A percentile compares a stretch with the other conserved stretches of the same genome.
Evolutionary conservation across 2,888 invertebrate genomes (phyloP).

Genomic region (Temnothorax rugatulus): DNA sequence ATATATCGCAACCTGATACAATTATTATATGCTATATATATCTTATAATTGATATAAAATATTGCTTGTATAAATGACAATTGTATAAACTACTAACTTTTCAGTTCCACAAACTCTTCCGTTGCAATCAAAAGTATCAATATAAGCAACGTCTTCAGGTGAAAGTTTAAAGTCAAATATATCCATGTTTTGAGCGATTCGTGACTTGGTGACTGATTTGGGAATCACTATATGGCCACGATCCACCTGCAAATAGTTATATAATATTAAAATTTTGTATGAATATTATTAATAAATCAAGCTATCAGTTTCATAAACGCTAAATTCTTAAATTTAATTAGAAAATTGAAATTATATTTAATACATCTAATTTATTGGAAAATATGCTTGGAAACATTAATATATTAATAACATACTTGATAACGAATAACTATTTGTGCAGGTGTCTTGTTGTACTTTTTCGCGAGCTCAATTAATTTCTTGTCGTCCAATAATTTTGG

Average conservation of each 20-base stretch:
- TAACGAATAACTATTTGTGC: constrained; percentile 91
- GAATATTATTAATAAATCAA: background rate
- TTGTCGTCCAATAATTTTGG: constrained; percentile 91
- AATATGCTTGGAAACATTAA: background rate
- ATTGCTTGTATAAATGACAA: background rate
- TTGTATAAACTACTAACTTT: constrained; percentile 87
- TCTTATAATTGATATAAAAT: constrained; percentile 5
- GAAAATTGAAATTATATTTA: background rate
- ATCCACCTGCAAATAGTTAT: constrained; percentile 87
- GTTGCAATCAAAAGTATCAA: constrained; percentile 91
- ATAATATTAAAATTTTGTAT: background rate
- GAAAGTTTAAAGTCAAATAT: constrained; percentile 92
- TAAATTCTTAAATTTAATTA: background rate
- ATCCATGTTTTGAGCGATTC: constrained; percentile 91
- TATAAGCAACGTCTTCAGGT: constrained; percentile 89
- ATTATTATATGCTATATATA: background rate
- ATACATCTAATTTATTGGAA: background rate
- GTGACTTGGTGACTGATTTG: constrained; percentile 92
- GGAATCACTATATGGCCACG: constrained; percentile 92
- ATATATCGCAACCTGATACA: constrained; percentile 11
- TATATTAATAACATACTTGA: constrained; percentile 85
- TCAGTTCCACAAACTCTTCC: constrained; percentile 90
- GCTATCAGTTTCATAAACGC: background rate
- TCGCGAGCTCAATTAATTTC: constrained; percentile 89
- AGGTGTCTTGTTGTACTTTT: constrained; percentile 89